Evolutionary conservation across 1,140 invertebrate genomes (phyloP), one percentile per base, ranked within the genome.

Genomic region (Saccostrea glomerata): DNA sequence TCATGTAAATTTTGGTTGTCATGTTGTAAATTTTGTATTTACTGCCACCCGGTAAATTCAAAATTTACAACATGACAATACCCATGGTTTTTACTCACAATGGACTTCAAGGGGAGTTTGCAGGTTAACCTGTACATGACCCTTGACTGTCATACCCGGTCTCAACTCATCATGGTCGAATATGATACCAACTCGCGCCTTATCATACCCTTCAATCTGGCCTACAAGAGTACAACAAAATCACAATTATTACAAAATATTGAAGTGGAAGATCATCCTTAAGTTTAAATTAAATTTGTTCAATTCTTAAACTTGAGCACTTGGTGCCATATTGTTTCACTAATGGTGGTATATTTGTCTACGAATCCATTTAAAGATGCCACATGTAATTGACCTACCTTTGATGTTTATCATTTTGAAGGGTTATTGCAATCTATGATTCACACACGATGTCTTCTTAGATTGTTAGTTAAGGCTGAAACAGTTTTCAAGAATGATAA

Each of bases 321-420:
- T 47, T 47, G 47, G 47, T 47, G 47, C 6, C 47, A 9, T 47
- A 47, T 47, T 7, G 9, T 47, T 47, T 0, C 15, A 60, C 13
- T 3, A 60, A 12, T 60, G 15, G 0, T 60, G 13, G 20, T 13
- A 13, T 13, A 17, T 20, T 63, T 15, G n/a, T 63, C 6, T 63
- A n/a, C 6, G n/a, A 20, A 20, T 63, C 5, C 6, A 63, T n/a
- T 63, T 17, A 63, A 63, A 63, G 17, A 17, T 63, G 58, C 6
- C n/a, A 20, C 13, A 20, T n/a, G 4, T 63, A 36, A 12, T 36
- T 77, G 3, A 77, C 70, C 23, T 77, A 77, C 70, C 70, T 77
- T 36, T 77, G 25, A 77, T 77, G 5, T 77, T 77, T 77, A 77
- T 77, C 70, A 77, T 77, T 77, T 77, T 77, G 25, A 30, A 77